Base-by-base conservation (phyloP, 2,888 invertebrate species). In the Lampropteryx suffumata region DNA sequence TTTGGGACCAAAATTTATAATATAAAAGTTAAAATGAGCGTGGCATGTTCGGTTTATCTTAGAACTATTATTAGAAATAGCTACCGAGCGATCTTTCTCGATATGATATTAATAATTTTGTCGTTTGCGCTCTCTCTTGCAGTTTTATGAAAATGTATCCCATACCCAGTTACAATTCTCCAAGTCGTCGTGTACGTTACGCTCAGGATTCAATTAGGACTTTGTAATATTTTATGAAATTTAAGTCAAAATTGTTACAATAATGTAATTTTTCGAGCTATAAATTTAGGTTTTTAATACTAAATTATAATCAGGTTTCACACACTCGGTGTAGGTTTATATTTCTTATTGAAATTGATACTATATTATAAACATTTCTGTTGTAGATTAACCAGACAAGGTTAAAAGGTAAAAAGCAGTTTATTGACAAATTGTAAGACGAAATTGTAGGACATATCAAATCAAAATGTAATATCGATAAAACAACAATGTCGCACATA, bases 361-460 rank as follows among this genome's bases (percentile, higher is more conserved):
- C 35, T 35, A 45, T 48, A 53, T 35, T 30, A 34, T 48, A 44
- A 44, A 40, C 30, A 53, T 53, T 53, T 53, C 53, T 53, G 53
- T 53, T 53, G 48, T 53, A 53, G 53, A 53, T 39, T 52, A 53
- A 48, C 53, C 53, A 36, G 48, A 39, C 53, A 35, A 53, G 48
- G 44, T 53, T 44, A 37, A 39, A 53, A 40, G 48, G 48, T 24
- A 24, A 24, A 17, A 24, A 24, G 24, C 24, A 44, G 48, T 48
- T 48, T 48, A 29, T 51, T 48, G 53, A 44, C 47, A 57, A 56
- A 46, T 53, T 60, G 41, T 51, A 55, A 55, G 49, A 44, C 43
- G 35, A 24, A 24, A 40, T 40, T 37, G 46, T 64, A 66, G 62
- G 56, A 65, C 65, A 70, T 73, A 67, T 73, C 67, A 60, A 62